Conservation (phyloP, 2,888 invertebrate genomes). For the Meghimatium bilineatum region DNA sequence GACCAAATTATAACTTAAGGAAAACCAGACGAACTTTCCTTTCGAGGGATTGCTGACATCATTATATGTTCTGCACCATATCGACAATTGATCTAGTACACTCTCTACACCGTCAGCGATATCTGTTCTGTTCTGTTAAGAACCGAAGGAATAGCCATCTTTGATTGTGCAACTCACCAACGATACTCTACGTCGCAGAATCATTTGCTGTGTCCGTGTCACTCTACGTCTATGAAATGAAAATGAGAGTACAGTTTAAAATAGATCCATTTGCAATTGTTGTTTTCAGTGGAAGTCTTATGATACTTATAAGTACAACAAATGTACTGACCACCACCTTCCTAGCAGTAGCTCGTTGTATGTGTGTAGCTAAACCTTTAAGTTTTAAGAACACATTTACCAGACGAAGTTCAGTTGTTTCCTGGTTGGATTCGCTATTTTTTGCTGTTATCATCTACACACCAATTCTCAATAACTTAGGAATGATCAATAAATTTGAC, state of each 20-base stretch:
- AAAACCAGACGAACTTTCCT: not conserved
- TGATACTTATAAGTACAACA: not conserved
- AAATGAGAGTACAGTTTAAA: not conserved
- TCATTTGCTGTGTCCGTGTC: not conserved
- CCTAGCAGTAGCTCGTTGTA: conserved; percentile 25
- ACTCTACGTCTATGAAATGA: not conserved
- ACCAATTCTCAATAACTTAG: no score
- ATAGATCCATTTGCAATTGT: not conserved
- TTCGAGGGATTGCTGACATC: not conserved
- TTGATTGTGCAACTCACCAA: not conserved
- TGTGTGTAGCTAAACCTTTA: conserved; percentile 35
- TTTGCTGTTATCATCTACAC: no score
- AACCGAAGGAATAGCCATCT: no score
- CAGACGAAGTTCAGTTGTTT: no score
- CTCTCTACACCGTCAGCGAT: no score
- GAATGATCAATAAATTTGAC: no score
- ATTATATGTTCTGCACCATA: no score
- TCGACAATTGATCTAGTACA: no score
- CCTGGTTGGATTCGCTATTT: no score
- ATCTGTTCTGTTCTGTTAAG: no score
- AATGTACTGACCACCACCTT: conserved; percentile 21
- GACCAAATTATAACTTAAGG: no score
- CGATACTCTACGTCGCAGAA: no score
- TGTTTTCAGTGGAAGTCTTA: not conserved
- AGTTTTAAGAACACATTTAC: conserved; percentile 6